A percentile compares a stretch with the other conserved stretches of the same genome.
These are phyloP conservation scores for Rhyacophila brunnea DNA, from an alignment of 1,140 invertebrate species.

Conservation along the genomic window DNA sequence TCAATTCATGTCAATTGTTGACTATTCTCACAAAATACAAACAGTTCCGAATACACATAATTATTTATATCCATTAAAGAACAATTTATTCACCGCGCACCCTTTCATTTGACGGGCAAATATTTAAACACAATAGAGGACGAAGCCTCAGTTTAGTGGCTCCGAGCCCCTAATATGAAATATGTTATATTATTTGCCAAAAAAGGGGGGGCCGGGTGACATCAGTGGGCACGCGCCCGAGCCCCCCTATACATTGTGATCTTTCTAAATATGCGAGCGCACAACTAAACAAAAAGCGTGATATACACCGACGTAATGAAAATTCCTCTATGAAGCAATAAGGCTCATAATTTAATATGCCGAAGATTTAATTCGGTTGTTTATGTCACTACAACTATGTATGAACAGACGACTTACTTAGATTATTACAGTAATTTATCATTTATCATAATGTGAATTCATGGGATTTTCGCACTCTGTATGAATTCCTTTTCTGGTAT, in stretches of 20 bases:
- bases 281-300: slow-evolving; percentile 26
- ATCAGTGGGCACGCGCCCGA: too few species aligned
- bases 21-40: too few species aligned
- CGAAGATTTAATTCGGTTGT: neutral
- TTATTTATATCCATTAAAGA: slow-evolving; percentile 27
- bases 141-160: slow-evolving; percentile 15
- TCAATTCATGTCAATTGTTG: too few species aligned
- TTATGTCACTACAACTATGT: too few species aligned
- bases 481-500: too few species aligned
- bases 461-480: too few species aligned
- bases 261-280: slow-evolving; percentile 1
- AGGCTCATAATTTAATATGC: slow-evolving; percentile 17
- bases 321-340: slow-evolving; percentile 24
- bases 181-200: slow-evolving; percentile 25
- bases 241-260: neutral
- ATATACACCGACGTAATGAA: slow-evolving; percentile 26
- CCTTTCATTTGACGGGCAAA: slow-evolving; percentile 19
- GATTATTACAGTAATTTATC: too few species aligned
- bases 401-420: too few species aligned
- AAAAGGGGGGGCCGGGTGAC: slow-evolving; percentile 2
- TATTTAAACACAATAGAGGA: slow-evolving; percentile 30
- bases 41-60: neutral
- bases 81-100: slow-evolving; percentile 18
- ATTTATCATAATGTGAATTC: too few species aligned
- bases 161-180: slow-evolving; percentile 28